Evolutionary conservation across 1,140 invertebrate species (phyloP).

Genomic region (Acromyrmex charruanus): DNA sequence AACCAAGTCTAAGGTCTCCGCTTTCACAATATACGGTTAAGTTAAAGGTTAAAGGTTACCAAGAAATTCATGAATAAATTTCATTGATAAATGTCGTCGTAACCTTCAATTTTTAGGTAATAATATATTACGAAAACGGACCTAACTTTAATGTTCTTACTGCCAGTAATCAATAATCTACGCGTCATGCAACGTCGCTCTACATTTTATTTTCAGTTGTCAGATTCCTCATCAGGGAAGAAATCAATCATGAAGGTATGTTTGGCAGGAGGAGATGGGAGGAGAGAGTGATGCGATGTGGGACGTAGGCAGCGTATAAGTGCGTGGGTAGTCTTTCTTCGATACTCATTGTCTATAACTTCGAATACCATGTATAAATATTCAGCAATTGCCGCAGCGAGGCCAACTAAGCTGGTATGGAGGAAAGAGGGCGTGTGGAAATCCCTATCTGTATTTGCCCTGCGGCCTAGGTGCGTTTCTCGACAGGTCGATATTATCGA

Average conservation of each 20-base stretch:
- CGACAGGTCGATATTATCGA: slow-evolving; percentile 33
- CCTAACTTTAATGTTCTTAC: not conserved
- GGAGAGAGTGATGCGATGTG: slow-evolving; percentile 26
- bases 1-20: too few relatives aligned
- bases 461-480: slow-evolving; percentile 44
- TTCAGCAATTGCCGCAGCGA: slow-evolving; percentile 68
- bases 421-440: slow-evolving; percentile 55
- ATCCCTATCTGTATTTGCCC: slow-evolving; percentile 58
- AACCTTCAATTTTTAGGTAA: too few relatives aligned
- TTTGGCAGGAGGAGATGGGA: slow-evolving; percentile 1
- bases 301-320: not conserved
- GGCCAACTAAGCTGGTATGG: not conserved
- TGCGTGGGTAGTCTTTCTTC: slow-evolving; percentile 55
- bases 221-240: not conserved
- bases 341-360: slow-evolving; percentile 72
- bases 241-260: slow-evolving; percentile 12
- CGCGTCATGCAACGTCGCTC: not conserved
- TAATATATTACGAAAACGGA: too few relatives aligned
- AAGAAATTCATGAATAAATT: too few relatives aligned
- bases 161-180: not conserved
- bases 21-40: too few relatives aligned
- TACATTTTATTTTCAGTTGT: not conserved
- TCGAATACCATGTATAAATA: slow-evolving; percentile 72
- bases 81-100: too few relatives aligned
- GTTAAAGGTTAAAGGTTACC: too few relatives aligned